Evolutionary conservation across 2,888 invertebrate genomes (phyloP).

Genomic region (Erpobdella octoculata): DNA sequence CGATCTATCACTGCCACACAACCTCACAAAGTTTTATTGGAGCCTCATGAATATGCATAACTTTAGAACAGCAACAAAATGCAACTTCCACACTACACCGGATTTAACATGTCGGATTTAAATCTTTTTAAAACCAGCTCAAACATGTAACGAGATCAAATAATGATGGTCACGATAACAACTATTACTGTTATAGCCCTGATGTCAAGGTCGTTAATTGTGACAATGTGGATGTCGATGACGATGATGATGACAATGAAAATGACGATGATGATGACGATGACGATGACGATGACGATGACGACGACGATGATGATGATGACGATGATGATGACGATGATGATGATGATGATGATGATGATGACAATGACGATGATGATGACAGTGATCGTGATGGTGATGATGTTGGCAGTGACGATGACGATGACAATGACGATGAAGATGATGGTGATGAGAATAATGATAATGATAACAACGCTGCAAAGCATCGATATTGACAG

Average conservation of each 20-base stretch:
- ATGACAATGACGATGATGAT: background rate
- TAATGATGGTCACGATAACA: too few relatives aligned
- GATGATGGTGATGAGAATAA: background rate
- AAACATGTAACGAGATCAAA: too few relatives aligned
- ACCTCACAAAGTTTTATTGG: too few relatives aligned
- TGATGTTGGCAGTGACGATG: background rate
- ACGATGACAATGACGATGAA: background rate
- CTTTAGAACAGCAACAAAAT: too few relatives aligned
- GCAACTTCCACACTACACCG: too few relatives aligned
- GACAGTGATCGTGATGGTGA: background rate
- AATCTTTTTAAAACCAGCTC: too few relatives aligned
- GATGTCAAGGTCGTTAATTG: too few relatives aligned
- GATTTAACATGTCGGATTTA: too few relatives aligned
- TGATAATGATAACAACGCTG: background rate
- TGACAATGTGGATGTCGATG: too few relatives aligned
- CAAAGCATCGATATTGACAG: background rate
- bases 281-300: conserved; percentile 17
- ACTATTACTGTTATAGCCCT: too few relatives aligned
- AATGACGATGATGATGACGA: background rate
- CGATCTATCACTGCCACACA: too few relatives aligned
- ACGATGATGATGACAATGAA: background rate
- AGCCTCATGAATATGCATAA: too few relatives aligned
- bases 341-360: conserved; percentile 17
- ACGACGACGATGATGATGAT: conserved; percentile 5
- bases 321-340: conserved; percentile 12